These are phyloP conservation scores for Corythornis cristatus DNA, from an alignment of 2,113 vertebrate species.

Conservation along the genomic window DNA sequence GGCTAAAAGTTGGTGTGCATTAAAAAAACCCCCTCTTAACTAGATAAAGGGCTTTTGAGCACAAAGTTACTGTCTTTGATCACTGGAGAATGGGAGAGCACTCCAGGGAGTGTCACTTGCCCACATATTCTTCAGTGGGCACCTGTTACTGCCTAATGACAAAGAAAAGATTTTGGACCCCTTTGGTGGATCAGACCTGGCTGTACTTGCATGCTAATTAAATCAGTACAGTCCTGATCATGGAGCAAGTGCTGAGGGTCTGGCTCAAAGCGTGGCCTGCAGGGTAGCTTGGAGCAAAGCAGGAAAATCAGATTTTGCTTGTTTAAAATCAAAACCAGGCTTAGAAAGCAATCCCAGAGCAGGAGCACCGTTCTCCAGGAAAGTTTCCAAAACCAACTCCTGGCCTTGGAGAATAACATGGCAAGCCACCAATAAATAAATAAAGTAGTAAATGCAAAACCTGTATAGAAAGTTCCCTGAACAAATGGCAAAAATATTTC, in stretches of 20 bases:
- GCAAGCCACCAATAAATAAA: slow-evolving; percentile 66
- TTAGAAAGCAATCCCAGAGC: slow-evolving; percentile 16
- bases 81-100: neutral
- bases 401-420: slow-evolving; percentile 56
- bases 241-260: neutral
- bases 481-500: slow-evolving; percentile 51
- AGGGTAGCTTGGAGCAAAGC: slow-evolving; percentile 47
- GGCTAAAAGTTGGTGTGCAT: neutral
- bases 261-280: neutral
- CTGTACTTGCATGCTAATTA: neutral
- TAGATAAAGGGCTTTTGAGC: neutral
- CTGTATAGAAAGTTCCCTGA: slow-evolving; percentile 51
- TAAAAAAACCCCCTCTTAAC: neutral
- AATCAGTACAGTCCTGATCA: neutral
- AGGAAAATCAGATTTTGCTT: slow-evolving; percentile 31
- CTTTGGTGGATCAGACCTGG: neutral
- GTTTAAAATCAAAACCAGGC: slow-evolving; percentile 61
- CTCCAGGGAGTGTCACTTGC: neutral
- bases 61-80: neutral
- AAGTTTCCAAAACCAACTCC: slow-evolving; percentile 55
- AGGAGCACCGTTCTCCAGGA: neutral
- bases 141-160: neutral
- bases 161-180: neutral
- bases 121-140: neutral
- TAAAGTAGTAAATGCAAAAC: slow-evolving; percentile 59